Percentiles rank a stretch among this genome's conserved stretches.
phyloP scores from a whole-genome alignment of 2,797 vertebrate genomes.

The Pogoniulus pusillus region DNA sequence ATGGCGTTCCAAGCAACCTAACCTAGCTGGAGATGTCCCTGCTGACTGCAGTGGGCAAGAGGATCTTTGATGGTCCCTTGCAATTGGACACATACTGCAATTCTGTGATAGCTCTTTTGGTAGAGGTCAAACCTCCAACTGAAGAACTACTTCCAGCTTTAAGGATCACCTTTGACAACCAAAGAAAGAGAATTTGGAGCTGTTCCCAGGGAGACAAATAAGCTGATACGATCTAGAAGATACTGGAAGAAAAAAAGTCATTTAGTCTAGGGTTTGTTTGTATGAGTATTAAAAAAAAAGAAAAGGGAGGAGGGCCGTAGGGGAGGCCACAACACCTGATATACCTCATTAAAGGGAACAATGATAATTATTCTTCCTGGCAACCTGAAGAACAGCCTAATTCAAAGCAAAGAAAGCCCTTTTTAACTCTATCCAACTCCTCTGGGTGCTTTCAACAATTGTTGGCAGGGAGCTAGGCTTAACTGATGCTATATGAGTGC shows the following conservation, averaged over 20 bases:
- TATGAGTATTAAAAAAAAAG: not conserved
- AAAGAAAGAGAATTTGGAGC: not conserved
- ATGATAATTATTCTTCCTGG: not conserved
- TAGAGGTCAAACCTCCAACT: not conserved
- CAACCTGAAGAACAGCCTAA: not conserved
- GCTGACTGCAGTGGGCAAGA: too few relatives aligned
- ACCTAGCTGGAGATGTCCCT: too few relatives aligned
- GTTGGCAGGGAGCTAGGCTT: not conserved
- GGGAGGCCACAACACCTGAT: not conserved
- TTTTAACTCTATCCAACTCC: not conserved
- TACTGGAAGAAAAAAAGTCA: not conserved
- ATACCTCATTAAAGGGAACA: not conserved
- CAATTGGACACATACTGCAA: too few relatives aligned
- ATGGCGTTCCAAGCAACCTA: too few relatives aligned
- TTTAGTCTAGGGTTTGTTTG: not conserved
- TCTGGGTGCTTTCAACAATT: not conserved
- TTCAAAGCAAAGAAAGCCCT: not conserved
- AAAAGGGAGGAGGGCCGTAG: fast-evolving
- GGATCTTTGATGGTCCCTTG: too few relatives aligned
- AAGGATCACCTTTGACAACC: not conserved
- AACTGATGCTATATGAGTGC: not conserved
- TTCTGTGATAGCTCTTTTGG: not conserved
- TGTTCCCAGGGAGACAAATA: not conserved
- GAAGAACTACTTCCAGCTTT: not conserved
- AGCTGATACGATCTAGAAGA: not conserved